phyloP scores from a whole-genome alignment of 2,888 invertebrate genomes.

The Diarsia mendica region DNA sequence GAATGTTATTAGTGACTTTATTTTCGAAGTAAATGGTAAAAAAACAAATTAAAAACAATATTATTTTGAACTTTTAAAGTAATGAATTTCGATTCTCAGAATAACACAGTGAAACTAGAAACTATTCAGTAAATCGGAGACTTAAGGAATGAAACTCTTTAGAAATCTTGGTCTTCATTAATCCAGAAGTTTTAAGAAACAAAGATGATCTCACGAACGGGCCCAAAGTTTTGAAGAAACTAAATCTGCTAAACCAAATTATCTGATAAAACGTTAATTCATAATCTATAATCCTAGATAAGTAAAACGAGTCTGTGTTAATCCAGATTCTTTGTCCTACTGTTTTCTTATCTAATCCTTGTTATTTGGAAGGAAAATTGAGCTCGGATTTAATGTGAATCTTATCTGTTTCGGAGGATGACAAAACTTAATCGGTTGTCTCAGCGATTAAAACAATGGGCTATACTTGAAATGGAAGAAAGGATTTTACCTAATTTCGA shows the following conservation, averaged over 20 bases:
- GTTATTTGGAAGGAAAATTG: conserved; percentile 65
- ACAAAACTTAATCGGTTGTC: conserved; percentile 68
- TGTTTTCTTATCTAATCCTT: conserved; percentile 66
- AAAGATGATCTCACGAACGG: conserved; percentile 47
- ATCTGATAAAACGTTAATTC: conserved; percentile 67
- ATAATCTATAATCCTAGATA: conserved; percentile 67
- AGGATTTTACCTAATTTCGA: conserved; percentile 58
- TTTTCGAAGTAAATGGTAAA: neutral
- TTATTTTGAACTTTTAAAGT: neutral
- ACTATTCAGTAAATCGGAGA: conserved; percentile 7
- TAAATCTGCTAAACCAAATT: conserved; percentile 59
- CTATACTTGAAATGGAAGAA: conserved; percentile 57
- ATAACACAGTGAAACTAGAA: neutral
- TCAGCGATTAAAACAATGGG: conserved; percentile 62
- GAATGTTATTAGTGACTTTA: conserved; percentile 20
- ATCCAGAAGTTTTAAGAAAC: conserved; percentile 47
- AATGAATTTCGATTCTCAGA: neutral
- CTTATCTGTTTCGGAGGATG: conserved; percentile 66
- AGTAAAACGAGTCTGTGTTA: conserved; percentile 57
- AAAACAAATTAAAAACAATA: neutral
- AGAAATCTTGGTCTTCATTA: conserved; percentile 19
- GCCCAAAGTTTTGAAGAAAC: conserved; percentile 43
- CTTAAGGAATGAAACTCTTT: neutral
- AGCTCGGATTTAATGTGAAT: conserved; percentile 66
- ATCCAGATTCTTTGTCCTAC: conserved; percentile 66